Evolutionary conservation across 1,140 invertebrate genomes (phyloP), one percentile per base, ranked within the genome.

Genomic region (Delia radicum): DNA sequence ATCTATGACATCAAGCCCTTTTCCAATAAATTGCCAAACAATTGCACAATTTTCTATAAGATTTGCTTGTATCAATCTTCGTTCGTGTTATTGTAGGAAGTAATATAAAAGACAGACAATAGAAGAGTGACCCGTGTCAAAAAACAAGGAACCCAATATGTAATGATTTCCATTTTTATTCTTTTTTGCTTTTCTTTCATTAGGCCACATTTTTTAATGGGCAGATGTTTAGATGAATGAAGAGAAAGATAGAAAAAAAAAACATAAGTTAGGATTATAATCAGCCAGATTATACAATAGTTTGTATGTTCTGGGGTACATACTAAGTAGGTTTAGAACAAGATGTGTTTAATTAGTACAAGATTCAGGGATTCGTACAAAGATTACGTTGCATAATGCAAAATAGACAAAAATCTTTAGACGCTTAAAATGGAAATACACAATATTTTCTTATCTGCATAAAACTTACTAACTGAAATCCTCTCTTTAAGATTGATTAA

Each of bases 41-140:
- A 83, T 83, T 83, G 80, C 80, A 81, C 82, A 83, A 83, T 82
- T 83, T 83, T 83, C 80, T 81, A 83, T 76, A 83, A 83, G 79
- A 82, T 81, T 80, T 81, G 6, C 21, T 55, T 79, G 48, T 77
- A 61, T 28, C 55, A 46, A 62, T 65, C 79, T 71, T 71, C 74
- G 24, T 27, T n/a, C 21, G 18, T 55, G n/a, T 55, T 55, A 7
- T 55, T 21, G 3, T 21, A 55, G n/a, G 48, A 21, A 55, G 48
- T 55, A 55, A 55, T 21, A 55, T 21, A 21, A 55, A 55, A 21
- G 21, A 55, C 48, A 55, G 10, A 55, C 5, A 55, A 1, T 21
- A 55, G 0, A 6, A 55, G 24, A 55, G 8, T 55, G 48, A 55
- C 48, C 48, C 48, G 48, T 55, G 48, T 21, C 48, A 21, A 55